These are phyloP conservation scores for Semibalanus balanoides DNA, from an alignment of 1,140 invertebrate species.

Conservation along the genomic window DNA sequence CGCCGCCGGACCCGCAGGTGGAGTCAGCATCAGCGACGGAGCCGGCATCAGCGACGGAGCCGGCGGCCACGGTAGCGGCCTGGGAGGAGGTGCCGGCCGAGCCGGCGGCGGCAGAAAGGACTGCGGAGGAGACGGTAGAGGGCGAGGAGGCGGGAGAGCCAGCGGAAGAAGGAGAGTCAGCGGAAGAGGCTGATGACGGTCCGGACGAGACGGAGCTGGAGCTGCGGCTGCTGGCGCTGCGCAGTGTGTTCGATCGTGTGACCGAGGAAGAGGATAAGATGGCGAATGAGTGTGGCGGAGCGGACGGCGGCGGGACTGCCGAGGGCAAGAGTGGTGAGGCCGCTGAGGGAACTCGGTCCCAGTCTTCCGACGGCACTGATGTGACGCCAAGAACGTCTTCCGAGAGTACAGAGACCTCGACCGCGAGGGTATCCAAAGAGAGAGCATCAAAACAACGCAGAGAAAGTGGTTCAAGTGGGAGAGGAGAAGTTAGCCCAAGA, in stretches of 20 bases:
- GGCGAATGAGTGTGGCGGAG: not conserved
- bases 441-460: not conserved
- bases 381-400: too few species aligned
- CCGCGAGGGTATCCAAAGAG: not conserved
- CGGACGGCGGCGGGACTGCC: too few species aligned
- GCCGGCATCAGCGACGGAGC: too few species aligned
- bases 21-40: too few species aligned
- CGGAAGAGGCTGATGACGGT: not conserved
- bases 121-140: too few species aligned
- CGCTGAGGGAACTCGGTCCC: not conserved
- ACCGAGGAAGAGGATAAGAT: not conserved
- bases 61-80: too few species aligned
- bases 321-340: too few species aligned
- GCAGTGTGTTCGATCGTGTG: not conserved
- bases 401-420: too few species aligned
- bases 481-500: not conserved
- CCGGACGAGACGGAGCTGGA: not conserved
- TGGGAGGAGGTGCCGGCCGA: too few species aligned
- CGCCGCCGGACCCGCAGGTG: too few species aligned
- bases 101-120: not conserved
- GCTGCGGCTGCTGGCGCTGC: not conserved
- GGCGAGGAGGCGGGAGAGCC: not conserved
- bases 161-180: not conserved
- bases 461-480: not conserved
- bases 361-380: not conserved